phyloP scores from a whole-genome alignment of 2,888 invertebrate genomes.

The Hydroisotoma schaefferi region DNA sequence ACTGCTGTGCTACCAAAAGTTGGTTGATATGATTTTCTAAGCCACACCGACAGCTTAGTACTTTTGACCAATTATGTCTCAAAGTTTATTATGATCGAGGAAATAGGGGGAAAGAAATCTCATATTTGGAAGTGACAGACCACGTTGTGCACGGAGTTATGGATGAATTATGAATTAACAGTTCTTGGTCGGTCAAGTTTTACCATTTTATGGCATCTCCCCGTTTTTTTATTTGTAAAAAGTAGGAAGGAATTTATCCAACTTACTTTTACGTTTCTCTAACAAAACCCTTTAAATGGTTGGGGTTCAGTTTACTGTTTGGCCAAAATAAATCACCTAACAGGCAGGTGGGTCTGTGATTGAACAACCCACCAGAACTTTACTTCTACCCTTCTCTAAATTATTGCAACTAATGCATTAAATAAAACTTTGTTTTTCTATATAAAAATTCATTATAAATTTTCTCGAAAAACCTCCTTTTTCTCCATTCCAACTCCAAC shows the following conservation, averaged over 20 bases:
- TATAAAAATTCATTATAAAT: too few relatives aligned
- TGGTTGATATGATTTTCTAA: constrained; percentile 2
- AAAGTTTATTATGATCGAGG: constrained; percentile 25
- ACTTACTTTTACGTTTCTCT: not conserved
- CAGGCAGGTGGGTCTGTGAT: not conserved
- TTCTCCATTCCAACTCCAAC: too few relatives aligned
- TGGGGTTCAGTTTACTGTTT: not conserved
- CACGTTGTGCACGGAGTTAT: constrained; percentile 18
- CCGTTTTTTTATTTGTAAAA: not conserved
- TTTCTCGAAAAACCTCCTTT: too few relatives aligned
- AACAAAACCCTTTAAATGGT: too few relatives aligned
- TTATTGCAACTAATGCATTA: too few relatives aligned
- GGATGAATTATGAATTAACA: constrained; percentile 17
- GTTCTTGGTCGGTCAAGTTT: constrained; percentile 10
- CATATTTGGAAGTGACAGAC: constrained; percentile 35
- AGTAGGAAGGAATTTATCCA: not conserved
- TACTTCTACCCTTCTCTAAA: too few relatives aligned
- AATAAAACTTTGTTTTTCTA: too few relatives aligned
- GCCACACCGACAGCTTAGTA: constrained; percentile 15
- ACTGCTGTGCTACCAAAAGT: too few relatives aligned
- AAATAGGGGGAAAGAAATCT: constrained; percentile 25
- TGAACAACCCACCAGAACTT: too few relatives aligned
- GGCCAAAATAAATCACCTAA: not conserved
- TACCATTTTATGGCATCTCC: constrained; percentile 2
- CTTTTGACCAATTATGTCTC: constrained; percentile 39